Evolutionary conservation across 2,113 vertebrate genomes (phyloP), one percentile per base, ranked within the genome.

Genomic region (Equus przewalskii): DNA sequence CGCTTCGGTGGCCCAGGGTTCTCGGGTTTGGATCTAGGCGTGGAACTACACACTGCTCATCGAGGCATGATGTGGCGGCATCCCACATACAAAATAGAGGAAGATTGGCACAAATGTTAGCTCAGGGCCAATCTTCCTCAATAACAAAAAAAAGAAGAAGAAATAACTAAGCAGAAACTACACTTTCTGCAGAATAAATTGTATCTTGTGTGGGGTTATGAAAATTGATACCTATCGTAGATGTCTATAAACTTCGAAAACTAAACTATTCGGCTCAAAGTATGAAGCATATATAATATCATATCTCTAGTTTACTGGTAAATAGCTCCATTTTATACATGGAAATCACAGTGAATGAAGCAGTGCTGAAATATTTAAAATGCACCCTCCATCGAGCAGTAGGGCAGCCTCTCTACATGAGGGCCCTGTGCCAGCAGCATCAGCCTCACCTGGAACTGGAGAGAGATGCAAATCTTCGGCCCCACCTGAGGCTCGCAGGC

Each of bases 301-400:
- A 24, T 1, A 80, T 4, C 12, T 60, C 4, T 2, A 33, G 11
- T 6, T 87, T 3, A 3, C 54, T 60, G 26, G 11, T 26, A 14
- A 72, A 3, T 11, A 13, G 15, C 72, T 26, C 28, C 5, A 64
- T 14, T 73, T 49, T 5, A 15, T 3, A 1, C 3, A 0, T 7
- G 46, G 28, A 54, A 19, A 30, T 30, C 46, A 12, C 7, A 22
- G 51, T 24, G 6, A 22, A 5, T 0, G 16, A 73, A 0, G 8
- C 44, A 26, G n/a, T 3, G 24, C 15, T 24, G 69, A 30, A 16
- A 14, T 28, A 14, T 4, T 9, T 13, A 16, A 46, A n/a, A 14
- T 0, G 11, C 3, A 30, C 2, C 30, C 7, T 15, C 3, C 26
- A 3, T 44, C n/a, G 0, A 8, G 24, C 41, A 18, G 9, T 2